phyloP scores from a whole-genome alignment of 2,888 invertebrate species.

The Diplolepis rosae region DNA sequence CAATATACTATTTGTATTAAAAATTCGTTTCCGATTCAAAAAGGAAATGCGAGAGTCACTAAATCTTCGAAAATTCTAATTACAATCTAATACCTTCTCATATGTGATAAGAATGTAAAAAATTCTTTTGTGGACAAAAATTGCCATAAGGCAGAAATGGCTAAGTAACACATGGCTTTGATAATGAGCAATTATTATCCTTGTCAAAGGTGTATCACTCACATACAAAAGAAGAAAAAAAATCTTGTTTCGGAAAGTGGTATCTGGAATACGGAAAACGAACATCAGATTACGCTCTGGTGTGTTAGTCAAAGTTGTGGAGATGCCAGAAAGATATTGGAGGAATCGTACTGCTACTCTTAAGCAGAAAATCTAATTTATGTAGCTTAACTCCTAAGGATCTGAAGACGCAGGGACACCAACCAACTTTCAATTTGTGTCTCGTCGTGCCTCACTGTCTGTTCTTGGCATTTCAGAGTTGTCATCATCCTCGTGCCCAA shows the following conservation, averaged over 20 bases:
- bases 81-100: no score
- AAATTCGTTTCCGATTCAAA: background rate
- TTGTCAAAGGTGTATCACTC: no score
- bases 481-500: background rate
- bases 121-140: no score
- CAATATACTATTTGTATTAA: background rate
- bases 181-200: no score
- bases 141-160: no score
- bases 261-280: background rate
- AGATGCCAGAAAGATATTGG: background rate
- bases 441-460: no score
- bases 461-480: background rate
- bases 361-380: slow-evolving; percentile 71
- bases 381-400: slow-evolving; percentile 68
- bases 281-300: slow-evolving; percentile 5
- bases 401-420: slow-evolving; percentile 61
- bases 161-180: no score
- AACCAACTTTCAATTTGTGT: slow-evolving; percentile 69
- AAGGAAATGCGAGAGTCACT: background rate
- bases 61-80: background rate
- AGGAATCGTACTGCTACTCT: slow-evolving; percentile 54
- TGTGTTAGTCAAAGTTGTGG: background rate
- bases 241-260: slow-evolving; percentile 2
- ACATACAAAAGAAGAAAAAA: slow-evolving; percentile 18
- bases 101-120: no score